A percentile compares a stretch with the other conserved stretches of the same genome.
These are phyloP conservation scores for Anarhynchus alexandrinus DNA, from an alignment of 2,113 vertebrate species.

Conservation along the genomic window DNA sequence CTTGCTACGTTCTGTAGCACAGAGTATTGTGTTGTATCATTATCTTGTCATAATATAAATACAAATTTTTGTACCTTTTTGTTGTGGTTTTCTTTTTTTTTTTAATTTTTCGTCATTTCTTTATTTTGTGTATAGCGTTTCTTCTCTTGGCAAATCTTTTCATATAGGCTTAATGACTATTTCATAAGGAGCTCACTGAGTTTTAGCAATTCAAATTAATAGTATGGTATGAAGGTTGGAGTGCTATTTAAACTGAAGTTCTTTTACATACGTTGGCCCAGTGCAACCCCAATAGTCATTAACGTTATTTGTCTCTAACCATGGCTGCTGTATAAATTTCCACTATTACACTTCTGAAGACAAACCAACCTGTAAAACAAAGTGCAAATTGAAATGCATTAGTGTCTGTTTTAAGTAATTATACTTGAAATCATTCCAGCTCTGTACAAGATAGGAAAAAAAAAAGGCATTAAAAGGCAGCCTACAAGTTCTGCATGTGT, in stretches of 20 bases:
- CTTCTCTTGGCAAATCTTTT: neutral
- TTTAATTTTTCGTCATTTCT: neutral
- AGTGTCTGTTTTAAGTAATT: constrained; percentile 2
- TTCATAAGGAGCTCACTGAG: neutral
- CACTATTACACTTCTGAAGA: neutral
- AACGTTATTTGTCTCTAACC: neutral
- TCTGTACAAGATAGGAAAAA: neutral
- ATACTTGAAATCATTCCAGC: neutral
- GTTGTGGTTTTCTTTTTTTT: neutral
- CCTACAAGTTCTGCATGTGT: neutral
- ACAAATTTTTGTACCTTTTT: constrained; percentile 86
- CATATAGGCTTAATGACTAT: neutral
- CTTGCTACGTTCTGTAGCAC: constrained; percentile 70
- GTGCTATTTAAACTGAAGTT: neutral
- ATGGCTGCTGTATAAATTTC: neutral
- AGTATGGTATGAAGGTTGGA: neutral
- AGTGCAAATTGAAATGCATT: neutral
- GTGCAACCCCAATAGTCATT: neutral
- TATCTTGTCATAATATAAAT: constrained; percentile 89
- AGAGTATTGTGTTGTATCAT: constrained; percentile 78
- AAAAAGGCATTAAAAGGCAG: neutral
- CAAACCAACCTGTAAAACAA: constrained; percentile 6
- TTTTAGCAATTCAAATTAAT: neutral
- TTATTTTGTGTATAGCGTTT: neutral
- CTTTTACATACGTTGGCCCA: neutral